A percentile compares a stretch with the other conserved stretches of the same genome.
Conservation (phyloP, 2,113 vertebrate species). For the Gymnarchus niloticus region DNA sequence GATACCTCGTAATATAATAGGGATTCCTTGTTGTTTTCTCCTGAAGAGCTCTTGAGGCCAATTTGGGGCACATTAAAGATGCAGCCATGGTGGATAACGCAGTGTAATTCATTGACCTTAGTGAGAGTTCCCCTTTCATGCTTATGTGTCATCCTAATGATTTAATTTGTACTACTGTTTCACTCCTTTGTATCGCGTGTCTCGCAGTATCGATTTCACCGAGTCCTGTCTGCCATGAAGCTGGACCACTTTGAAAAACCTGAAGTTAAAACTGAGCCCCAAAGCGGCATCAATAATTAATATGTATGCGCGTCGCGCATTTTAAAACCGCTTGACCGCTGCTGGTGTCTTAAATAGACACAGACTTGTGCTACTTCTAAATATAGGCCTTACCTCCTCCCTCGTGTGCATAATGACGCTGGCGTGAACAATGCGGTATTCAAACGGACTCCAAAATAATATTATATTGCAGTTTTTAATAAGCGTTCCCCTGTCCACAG, state of each 20-base stretch:
- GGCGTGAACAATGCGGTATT: background rate
- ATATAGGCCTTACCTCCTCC: background rate
- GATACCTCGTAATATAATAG: background rate
- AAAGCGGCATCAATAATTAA: constrained; percentile 17
- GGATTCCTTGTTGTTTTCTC: background rate
- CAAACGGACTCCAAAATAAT: background rate
- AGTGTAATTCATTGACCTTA: constrained; percentile 24
- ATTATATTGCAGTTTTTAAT: background rate
- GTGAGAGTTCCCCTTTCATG: constrained; percentile 22
- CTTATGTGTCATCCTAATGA: constrained; percentile 39
- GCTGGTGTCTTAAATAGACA: background rate
- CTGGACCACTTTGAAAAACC: constrained; percentile 20
- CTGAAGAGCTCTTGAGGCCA: constrained; percentile 31
- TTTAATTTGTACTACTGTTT: constrained; percentile 34
- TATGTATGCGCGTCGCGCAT: background rate
- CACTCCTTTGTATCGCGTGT: constrained; percentile 26
- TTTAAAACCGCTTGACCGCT: background rate
- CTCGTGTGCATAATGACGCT: background rate
- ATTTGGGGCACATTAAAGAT: constrained; percentile 31
- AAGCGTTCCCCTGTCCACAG: background rate
- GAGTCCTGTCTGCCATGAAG: constrained; percentile 23
- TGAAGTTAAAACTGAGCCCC: background rate
- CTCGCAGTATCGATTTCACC: constrained; percentile 26
- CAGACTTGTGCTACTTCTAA: background rate
- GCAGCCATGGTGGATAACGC: background rate